phyloP scores from a whole-genome alignment of 23 tunicate genomes.

The Trididemnum clinides region DNA sequence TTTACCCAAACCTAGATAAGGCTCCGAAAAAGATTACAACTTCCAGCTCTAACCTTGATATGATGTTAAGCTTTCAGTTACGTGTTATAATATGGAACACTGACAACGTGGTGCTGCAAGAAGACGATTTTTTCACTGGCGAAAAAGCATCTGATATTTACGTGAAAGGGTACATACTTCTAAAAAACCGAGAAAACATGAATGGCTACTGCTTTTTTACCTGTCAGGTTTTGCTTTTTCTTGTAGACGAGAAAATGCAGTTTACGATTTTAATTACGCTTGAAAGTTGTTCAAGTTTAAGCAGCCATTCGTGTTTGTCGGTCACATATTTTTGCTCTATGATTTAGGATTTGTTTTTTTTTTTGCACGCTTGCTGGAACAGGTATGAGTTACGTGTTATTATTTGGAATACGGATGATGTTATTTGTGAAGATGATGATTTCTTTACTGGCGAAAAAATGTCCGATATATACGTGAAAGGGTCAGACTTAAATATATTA shows the following conservation, averaged over 20 bases:
- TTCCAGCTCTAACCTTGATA: too few species aligned
- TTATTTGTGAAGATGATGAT: constrained; percentile 92
- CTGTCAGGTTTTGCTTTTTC: too few species aligned
- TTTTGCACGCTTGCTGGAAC: constrained; percentile 37
- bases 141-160: constrained; percentile 96
- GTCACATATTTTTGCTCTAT: background rate
- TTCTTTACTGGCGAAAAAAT: constrained; percentile 92
- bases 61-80: constrained; percentile 62
- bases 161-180: constrained; percentile 69
- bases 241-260: too few species aligned
- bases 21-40: too few species aligned
- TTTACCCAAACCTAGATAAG: too few species aligned
- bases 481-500: constrained; percentile 49
- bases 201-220: too few species aligned
- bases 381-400: constrained; percentile 82
- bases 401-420: constrained; percentile 93
- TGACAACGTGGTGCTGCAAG: constrained; percentile 85
- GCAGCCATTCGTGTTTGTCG: background rate
- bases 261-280: background rate
- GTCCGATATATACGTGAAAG: constrained; percentile 94
- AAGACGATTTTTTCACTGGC: constrained; percentile 95
- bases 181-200: background rate
- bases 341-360: background rate
- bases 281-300: too few species aligned
- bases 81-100: constrained; percentile 95